phyloP scores from a whole-genome alignment of 2,113 vertebrate species.

The Anolis sagrei region DNA sequence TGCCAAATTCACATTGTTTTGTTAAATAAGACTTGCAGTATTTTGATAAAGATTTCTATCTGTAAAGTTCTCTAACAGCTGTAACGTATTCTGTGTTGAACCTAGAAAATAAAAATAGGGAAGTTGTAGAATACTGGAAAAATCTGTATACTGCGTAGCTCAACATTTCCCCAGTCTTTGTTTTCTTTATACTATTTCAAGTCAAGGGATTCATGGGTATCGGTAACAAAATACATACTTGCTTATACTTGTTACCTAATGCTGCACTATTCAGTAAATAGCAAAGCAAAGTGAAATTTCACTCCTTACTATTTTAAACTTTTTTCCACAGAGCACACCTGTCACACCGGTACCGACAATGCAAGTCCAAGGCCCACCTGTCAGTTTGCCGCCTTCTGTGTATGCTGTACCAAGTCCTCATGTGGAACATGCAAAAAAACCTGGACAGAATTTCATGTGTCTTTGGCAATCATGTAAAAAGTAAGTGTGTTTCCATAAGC shows the following conservation, averaged over 20 bases:
- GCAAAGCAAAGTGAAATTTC: conserved; percentile 26
- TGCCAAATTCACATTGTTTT: not conserved
- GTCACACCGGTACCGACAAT: conserved; percentile 82
- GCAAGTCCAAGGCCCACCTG: conserved; percentile 79
- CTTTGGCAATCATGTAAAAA: conserved; percentile 98
- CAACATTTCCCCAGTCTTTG: not conserved
- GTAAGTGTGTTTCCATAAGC: conserved; percentile 77
- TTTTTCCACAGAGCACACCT: conserved; percentile 78
- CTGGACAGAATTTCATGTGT: conserved; percentile 99
- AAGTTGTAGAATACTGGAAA: conserved; percentile 10
- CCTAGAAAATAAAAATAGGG: conserved; percentile 1
- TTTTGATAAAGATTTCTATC: not conserved
- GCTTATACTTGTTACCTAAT: not conserved
- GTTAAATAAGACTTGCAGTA: not conserved
- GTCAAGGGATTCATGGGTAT: not conserved
- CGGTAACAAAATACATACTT: not conserved
- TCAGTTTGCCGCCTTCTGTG: conserved; percentile 80
- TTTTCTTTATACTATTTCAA: not conserved
- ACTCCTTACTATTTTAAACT: conserved; percentile 49
- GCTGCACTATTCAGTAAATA: not conserved
- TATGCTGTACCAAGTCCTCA: conserved; percentile 80
- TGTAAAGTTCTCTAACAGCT: conserved; percentile 20
- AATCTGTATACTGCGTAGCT: not conserved
- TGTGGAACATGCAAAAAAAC: conserved; percentile 87
- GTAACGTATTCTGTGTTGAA: conserved; percentile 27